Base-by-base conservation (phyloP, 2,888 invertebrate genomes). In the Nemoura dubitans region DNA sequence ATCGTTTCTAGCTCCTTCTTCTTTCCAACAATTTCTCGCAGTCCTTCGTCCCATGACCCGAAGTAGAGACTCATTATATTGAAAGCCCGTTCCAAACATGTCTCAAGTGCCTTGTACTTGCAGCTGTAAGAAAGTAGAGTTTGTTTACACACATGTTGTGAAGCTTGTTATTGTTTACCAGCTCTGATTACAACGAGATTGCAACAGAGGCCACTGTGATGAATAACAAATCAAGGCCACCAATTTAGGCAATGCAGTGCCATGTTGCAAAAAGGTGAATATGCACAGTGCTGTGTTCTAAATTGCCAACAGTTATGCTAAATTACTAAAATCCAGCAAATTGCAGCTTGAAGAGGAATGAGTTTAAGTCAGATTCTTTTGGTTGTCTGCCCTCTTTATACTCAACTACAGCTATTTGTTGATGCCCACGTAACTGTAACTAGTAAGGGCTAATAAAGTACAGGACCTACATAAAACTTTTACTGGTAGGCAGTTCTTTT, bases 61-160 rank as follows among this genome's bases (percentile, higher is more conserved):
- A 93, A 93, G 89, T 93, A 92, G 6, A 94, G 90, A 59, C 93
- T 92, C 90, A 93, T 91, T 87, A 94, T 91, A 86, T 93, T 92
- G 0, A 92, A 90, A 0, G 93, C 93, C 87, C 92, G 92, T 87
- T 92, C 92, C 21, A 93, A 90, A 88, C 92, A 92, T 89, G 92
- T 92, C 87, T 92, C 91, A 0, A 93, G 91, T 89, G 93, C 93
- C 3, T 92, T 90, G 81, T 92, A 92, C 90, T 92, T 92, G 77
- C 93, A 92, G 87, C 93, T 94, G 90, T 0, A 89, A 89, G 87
- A 86, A 26, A 80, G 89, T 85, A 87, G 27, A 85, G 14, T 7
- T 59, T 21, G 59, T 59, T 59, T 10, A 59, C 2, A 59, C 59
- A 59, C 21, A 59, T 59, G 21, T 59, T 7, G 14, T 21, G 6